Conservation (phyloP, 2,113 vertebrate genomes). For the Tragelaphus strepsiceros region DNA sequence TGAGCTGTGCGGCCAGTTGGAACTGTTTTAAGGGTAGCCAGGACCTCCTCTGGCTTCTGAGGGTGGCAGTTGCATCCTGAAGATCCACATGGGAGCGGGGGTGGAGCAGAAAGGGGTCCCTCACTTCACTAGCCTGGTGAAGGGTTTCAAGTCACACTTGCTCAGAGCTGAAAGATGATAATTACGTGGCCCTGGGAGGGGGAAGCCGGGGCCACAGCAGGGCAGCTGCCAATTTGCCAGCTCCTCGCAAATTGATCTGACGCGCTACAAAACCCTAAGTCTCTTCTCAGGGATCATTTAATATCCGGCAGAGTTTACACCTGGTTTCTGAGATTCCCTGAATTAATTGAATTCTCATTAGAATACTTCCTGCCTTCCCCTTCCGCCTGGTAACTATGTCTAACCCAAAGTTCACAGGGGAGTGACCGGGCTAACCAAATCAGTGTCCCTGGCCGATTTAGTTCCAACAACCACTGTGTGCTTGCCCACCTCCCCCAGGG, state of each 20-base stretch:
- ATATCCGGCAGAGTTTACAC: slow-evolving; percentile 76
- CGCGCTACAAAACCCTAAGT: slow-evolving; percentile 57
- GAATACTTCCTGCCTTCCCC: slow-evolving; percentile 75
- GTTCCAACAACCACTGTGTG: slow-evolving; percentile 58
- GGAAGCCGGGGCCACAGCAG: neutral
- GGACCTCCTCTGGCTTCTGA: neutral
- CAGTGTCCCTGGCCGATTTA: slow-evolving; percentile 33
- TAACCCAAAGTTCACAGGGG: slow-evolving; percentile 70
- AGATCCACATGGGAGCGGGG: neutral
- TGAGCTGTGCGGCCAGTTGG: neutral
- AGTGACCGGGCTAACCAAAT: slow-evolving; percentile 29
- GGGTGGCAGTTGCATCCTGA: neutral
- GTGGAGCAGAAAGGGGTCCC: neutral
- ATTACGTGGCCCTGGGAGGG: neutral
- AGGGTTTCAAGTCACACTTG: neutral
- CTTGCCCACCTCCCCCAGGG: slow-evolving; percentile 50
- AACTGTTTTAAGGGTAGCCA: neutral
- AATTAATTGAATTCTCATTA: slow-evolving; percentile 80
- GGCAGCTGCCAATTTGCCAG: slow-evolving; percentile 44
- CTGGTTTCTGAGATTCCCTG: slow-evolving; percentile 73
- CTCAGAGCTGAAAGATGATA: neutral
- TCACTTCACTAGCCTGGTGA: neutral
- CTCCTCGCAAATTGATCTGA: slow-evolving; percentile 41
- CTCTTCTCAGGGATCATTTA: slow-evolving; percentile 76
- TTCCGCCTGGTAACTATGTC: slow-evolving; percentile 52